Conservation (phyloP, 2,113 vertebrate genomes). For the Pelvicachromis taeniatus region DNA sequence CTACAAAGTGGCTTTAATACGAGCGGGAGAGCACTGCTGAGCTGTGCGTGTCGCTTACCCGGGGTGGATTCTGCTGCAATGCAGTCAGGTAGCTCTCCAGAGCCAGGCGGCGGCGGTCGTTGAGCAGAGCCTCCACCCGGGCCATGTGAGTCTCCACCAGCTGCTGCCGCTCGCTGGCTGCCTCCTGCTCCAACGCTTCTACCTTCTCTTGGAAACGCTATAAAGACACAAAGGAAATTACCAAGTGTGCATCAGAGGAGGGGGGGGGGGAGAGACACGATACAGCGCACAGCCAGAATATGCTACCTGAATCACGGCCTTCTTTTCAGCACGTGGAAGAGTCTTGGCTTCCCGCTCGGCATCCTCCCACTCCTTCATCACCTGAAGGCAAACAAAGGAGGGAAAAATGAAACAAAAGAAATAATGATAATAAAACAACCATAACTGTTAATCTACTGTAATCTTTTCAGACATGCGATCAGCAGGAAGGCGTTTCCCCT, state of each 20-base stretch:
- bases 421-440: background rate
- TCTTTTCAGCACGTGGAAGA: slow-evolving; percentile 93
- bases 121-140: slow-evolving; percentile 93
- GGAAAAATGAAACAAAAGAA: background rate
- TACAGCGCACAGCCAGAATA: background rate
- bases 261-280: background rate
- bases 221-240: background rate
- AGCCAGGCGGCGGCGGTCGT: slow-evolving; percentile 90
- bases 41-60: slow-evolving; percentile 2
- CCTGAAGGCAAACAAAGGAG: slow-evolving; percentile 65
- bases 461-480: background rate
- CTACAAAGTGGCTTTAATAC: background rate
- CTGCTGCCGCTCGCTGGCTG: slow-evolving; percentile 93
- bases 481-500: background rate
- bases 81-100: slow-evolving; percentile 95
- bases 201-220: slow-evolving; percentile 99
- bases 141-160: slow-evolving; percentile 98
- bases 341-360: slow-evolving; percentile 94
- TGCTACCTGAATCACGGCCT: slow-evolving; percentile 94
- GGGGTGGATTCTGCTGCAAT: slow-evolving; percentile 83
- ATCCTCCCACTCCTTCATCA: slow-evolving; percentile 99
- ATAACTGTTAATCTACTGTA: background rate
- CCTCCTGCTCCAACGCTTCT: slow-evolving; percentile 94
- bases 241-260: background rate
- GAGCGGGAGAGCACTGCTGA: background rate